Percentiles rank a stretch among this genome's conserved stretches.
Evolutionary conservation across 2,797 vertebrate genomes (phyloP).

Genomic region (Bovichtus diacanthus): DNA sequence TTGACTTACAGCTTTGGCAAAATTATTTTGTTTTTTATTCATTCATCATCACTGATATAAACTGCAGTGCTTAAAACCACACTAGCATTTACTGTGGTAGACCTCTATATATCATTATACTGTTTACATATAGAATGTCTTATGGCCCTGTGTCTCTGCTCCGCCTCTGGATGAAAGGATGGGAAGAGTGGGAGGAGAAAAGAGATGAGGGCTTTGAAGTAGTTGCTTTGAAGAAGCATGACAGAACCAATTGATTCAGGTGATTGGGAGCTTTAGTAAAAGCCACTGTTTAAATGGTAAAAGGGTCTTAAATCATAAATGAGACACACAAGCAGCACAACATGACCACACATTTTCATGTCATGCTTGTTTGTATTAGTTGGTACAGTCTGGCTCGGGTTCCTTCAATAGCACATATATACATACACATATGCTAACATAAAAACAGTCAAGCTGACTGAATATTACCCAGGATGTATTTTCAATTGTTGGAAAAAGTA

Average conservation of each 20-base stretch:
- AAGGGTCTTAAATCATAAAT: constrained; percentile 53
- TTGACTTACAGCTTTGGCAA: background rate
- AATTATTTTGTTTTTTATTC: background rate
- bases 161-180: constrained; percentile 39
- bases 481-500: background rate
- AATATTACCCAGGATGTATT: background rate
- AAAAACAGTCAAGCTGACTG: background rate
- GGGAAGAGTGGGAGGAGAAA: constrained; percentile 36
- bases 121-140: constrained; percentile 35
- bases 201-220: constrained; percentile 59
- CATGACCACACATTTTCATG: constrained; percentile 43
- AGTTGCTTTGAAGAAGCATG: constrained; percentile 56
- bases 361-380: constrained; percentile 42
- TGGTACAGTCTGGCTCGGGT: constrained; percentile 24
- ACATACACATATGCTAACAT: background rate
- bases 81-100: background rate
- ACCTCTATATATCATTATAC: constrained; percentile 17
- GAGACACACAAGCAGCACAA: constrained; percentile 25
- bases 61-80: background rate
- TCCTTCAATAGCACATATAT: background rate
- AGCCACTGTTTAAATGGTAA: constrained; percentile 46
- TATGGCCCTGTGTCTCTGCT: constrained; percentile 17
- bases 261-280: constrained; percentile 62
- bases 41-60: background rate
- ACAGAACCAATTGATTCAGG: constrained; percentile 69